Evolutionary conservation across 2,113 vertebrate species (phyloP).

Genomic region (Podarcis muralis): DNA sequence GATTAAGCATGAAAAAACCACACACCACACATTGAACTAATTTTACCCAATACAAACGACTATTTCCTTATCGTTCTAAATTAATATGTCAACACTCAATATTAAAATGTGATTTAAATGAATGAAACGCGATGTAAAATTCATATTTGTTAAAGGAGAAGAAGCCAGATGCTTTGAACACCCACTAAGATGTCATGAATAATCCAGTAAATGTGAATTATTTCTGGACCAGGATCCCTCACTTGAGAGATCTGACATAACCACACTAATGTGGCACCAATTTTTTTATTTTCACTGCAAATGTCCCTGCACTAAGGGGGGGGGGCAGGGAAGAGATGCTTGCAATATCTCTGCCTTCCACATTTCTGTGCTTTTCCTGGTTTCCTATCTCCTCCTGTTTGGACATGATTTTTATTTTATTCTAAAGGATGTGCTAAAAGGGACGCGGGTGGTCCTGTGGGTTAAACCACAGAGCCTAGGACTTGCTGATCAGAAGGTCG

Average conservation of each 20-base stretch:
- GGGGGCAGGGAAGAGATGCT: background rate
- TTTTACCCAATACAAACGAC: constrained; percentile 31
- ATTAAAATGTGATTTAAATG: constrained; percentile 16
- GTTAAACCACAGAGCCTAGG: too few relatives aligned
- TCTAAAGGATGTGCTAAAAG: background rate
- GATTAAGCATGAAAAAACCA: constrained; percentile 42
- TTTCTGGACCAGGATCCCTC: background rate
- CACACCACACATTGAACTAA: background rate
- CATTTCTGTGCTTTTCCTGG: background rate
- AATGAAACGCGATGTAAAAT: background rate
- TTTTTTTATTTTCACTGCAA: background rate
- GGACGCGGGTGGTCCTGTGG: too few relatives aligned
- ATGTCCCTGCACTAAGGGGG: background rate
- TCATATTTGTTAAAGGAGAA: background rate
- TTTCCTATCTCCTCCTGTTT: background rate
- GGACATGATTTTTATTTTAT: background rate
- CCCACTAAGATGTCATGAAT: background rate
- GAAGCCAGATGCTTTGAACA: background rate
- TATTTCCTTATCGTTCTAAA: background rate
- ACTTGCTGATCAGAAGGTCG: too few relatives aligned
- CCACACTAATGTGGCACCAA: background rate
- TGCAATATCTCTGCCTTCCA: background rate
- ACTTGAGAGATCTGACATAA: background rate
- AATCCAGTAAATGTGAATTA: background rate
- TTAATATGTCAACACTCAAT: constrained; percentile 57